Conservation (phyloP, 2,113 vertebrate species). For the Istiophorus platypterus region DNA sequence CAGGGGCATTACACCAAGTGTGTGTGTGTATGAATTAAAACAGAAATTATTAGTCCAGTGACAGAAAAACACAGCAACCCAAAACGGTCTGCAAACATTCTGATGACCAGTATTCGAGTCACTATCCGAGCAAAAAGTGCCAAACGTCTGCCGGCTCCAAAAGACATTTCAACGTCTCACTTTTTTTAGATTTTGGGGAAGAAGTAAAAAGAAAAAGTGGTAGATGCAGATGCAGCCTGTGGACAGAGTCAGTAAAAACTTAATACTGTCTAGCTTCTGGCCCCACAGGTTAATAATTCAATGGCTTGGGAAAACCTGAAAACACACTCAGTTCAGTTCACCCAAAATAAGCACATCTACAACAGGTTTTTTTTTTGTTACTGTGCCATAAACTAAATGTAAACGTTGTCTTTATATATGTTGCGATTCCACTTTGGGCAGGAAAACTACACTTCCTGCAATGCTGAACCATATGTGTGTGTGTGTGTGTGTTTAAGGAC, state of each 20-base stretch:
- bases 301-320: conserved; percentile 10
- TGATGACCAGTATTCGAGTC: not conserved
- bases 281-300: conserved; percentile 45
- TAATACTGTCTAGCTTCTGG: conserved; percentile 2
- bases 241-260: not conserved
- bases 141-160: not conserved
- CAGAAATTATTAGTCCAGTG: not conserved
- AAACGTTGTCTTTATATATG: not conserved
- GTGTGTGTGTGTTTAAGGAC: not conserved
- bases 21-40: not conserved
- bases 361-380: not conserved
- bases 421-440: too few relatives aligned
- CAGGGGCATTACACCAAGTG: too few relatives aligned
- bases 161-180: too few relatives aligned
- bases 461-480: not conserved
- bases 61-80: not conserved
- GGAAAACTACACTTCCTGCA: not conserved
- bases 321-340: conserved; percentile 35
- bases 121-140: not conserved
- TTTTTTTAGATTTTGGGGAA: too few relatives aligned
- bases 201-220: too few relatives aligned
- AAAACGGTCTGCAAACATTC: not conserved
- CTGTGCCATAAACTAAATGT: too few relatives aligned
- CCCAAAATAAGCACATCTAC: not conserved
- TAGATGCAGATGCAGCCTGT: not conserved